Evolutionary conservation across 2,888 invertebrate genomes (phyloP).

Genomic region (Caenorhabditis sp.): DNA sequence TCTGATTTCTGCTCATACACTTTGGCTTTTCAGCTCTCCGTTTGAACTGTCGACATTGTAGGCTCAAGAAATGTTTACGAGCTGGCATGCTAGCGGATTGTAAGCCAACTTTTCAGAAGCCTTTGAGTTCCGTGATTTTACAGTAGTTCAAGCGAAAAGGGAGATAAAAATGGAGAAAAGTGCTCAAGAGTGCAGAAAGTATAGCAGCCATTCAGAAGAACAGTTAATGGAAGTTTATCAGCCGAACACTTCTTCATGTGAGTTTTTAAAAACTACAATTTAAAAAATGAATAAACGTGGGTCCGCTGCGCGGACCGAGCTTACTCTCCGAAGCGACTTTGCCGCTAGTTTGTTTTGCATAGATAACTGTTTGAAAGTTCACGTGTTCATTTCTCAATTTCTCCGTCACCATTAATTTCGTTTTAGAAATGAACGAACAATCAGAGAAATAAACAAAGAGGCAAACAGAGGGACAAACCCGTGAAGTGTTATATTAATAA

Average conservation of each 20-base stretch:
- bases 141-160: constrained; percentile 57
- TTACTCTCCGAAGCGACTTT: too few relatives aligned
- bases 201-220: background rate
- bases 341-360: too few relatives aligned
- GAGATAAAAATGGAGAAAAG: constrained; percentile 13
- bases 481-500: too few relatives aligned
- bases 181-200: background rate
- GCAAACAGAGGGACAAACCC: too few relatives aligned
- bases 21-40: constrained; percentile 36
- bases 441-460: too few relatives aligned
- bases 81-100: constrained; percentile 51
- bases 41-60: constrained; percentile 47
- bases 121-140: background rate
- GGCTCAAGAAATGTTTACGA: constrained; percentile 29
- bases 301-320: too few relatives aligned
- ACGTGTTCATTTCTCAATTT: too few relatives aligned
- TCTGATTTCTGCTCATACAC: background rate
- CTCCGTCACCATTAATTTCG: too few relatives aligned
- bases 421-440: too few relatives aligned
- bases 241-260: constrained; percentile 15
- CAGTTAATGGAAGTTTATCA: constrained; percentile 2
- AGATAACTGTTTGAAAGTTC: too few relatives aligned
- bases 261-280: background rate
- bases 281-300: too few relatives aligned
- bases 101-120: constrained; percentile 5